Percentiles rank a stretch among this genome's conserved stretches.
These are phyloP conservation scores for Pseudois nayaur DNA, from an alignment of 2,113 vertebrate species.

Conservation along the genomic window DNA sequence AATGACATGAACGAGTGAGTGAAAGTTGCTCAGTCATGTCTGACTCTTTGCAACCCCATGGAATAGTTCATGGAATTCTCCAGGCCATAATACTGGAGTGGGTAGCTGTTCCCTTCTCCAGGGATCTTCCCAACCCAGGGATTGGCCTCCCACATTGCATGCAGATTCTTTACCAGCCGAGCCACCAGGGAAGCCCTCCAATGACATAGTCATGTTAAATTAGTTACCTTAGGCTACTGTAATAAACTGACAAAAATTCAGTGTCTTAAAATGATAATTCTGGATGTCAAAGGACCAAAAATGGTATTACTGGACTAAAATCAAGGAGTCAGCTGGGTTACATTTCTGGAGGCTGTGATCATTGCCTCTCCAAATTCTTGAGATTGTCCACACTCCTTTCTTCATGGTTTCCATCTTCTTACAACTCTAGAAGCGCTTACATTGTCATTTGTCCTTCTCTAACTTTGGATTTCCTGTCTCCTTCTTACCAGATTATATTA, in stretches of 20 bases:
- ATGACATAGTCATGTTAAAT: background rate
- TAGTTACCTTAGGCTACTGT: background rate
- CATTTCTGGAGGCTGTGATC: background rate
- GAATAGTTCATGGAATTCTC: no score
- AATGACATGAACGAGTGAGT: no score
- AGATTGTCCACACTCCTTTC: background rate
- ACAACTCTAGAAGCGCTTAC: background rate
- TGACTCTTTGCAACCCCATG: no score
- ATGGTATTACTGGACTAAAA: background rate
- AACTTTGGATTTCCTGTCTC: background rate
- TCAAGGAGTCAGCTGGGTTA: background rate
- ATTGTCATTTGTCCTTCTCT: background rate
- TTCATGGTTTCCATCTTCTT: background rate
- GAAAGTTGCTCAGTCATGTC: no score
- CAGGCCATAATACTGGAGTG: no score
- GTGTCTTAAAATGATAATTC: background rate
- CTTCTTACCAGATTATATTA: background rate
- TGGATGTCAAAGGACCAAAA: background rate
- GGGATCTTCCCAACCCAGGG: no score
- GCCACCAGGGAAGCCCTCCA: no score
- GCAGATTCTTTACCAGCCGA: no score
- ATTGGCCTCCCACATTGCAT: no score
- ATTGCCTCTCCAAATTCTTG: background rate
- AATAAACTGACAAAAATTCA: background rate
- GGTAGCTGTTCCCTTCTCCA: no score